These are phyloP conservation scores for Euwallacea similis DNA, from an alignment of 1,140 invertebrate genomes.

Conservation along the genomic window DNA sequence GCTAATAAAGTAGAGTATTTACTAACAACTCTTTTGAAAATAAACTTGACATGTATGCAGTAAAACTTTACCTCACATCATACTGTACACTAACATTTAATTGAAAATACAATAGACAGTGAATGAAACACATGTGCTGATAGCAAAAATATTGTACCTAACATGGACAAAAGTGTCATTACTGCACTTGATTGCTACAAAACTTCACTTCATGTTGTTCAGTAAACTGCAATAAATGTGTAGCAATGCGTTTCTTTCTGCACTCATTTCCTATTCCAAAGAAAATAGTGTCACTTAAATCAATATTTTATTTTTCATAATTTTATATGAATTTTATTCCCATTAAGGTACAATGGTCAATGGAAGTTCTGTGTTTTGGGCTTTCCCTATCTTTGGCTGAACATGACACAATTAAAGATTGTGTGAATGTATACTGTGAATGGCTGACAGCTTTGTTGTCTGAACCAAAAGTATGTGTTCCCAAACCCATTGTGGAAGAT, in stretches of 20 bases:
- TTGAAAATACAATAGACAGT: too few species aligned
- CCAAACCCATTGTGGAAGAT: slow-evolving; percentile 82
- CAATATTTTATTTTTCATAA: background rate
- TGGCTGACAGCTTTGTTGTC: slow-evolving; percentile 90
- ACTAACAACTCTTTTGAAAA: too few species aligned
- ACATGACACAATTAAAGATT: slow-evolving; percentile 93
- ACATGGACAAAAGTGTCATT: too few species aligned
- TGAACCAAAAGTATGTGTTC: slow-evolving; percentile 78
- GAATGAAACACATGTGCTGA: too few species aligned
- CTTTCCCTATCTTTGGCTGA: slow-evolving; percentile 86
- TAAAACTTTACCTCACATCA: too few species aligned
- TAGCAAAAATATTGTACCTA: too few species aligned
- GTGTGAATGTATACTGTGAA: slow-evolving; percentile 95
- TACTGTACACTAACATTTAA: too few species aligned
- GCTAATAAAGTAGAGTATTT: background rate
- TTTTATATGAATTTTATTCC: background rate
- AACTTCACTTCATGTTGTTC: too few species aligned
- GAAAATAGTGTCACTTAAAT: background rate
- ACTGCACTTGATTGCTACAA: too few species aligned
- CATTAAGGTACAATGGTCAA: slow-evolving; percentile 78
- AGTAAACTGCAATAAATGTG: too few species aligned
- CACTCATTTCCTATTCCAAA: background rate
- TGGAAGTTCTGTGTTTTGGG: slow-evolving; percentile 93
- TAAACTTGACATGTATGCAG: too few species aligned
- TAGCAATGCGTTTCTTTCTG: too few species aligned